Base-by-base conservation (phyloP, 2,888 invertebrate genomes). In the Cartodere bifasciata region DNA sequence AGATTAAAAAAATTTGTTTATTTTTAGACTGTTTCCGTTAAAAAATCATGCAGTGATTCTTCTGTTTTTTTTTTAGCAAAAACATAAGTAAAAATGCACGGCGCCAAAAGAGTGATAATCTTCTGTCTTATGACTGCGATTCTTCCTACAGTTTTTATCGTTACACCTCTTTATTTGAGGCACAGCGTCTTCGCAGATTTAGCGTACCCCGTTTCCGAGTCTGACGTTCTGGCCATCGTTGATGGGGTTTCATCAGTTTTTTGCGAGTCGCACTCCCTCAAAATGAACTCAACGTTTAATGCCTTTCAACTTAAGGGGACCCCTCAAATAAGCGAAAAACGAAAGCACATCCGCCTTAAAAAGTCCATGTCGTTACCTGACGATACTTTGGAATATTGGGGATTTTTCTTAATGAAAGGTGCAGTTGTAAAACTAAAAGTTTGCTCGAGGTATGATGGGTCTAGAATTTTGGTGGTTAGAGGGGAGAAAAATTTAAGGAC, bases 361-460 rank as follows among this genome's bases (percentile, higher is more conserved):
- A 86, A 86, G 51, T 82, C 82, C 4, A 83, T 87, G 80, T 69
- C 67, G 2, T 58, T 87, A 38, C 84, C 83, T 0, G 86, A 86
- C 54, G 86, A 86, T 47, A 84, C 85, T 6, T 59, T 86, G 17
- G 86, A 87, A 55, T 87, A 86, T 56, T 87, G 85, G 85, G 85
- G 86, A 2, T 86, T 87, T 60, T 86, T 80, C 60, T 63, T 87
- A 26, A 63, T 83, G 28, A 72, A 75, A 56, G 85, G 84, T 13
- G 83, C 86, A 2, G 70, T 70, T 7, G 84, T 87, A 2, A 70
- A 72, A 40, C 60, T 87, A 13, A 79, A 81, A 49, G 78, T 81
- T 24, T 87, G 86, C 53, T 85, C 86, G 7, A 70, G 79, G 50
- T 79, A 71, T 52, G 71, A 76, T 44, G 86, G 86, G 10, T 78